Base-by-base conservation (phyloP, 2,113 vertebrate species). In the Festucalex cinctus region DNA sequence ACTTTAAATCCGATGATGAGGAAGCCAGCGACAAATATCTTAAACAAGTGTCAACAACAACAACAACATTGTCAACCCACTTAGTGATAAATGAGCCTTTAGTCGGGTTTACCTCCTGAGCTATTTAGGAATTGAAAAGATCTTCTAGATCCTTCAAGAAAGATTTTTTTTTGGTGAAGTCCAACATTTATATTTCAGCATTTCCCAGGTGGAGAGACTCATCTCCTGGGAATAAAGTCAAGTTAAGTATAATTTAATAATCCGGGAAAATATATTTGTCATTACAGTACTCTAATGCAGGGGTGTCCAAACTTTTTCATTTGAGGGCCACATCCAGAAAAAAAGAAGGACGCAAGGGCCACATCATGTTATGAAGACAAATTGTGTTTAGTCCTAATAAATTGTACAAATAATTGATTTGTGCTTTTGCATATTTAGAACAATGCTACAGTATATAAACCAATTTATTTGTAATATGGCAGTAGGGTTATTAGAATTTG, bases 1-100 rank as follows among this genome's bases (percentile, higher is more conserved):
- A 83, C 85, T 87, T 65, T 24, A 76, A 73, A 86, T 83, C 83
- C 72, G 79, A 83, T 83, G 78, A 86, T 81, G 78, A 78, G 43
- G 41, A 66, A 77, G 65, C 68, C 61, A 57, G 71, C 56, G 72
- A 78, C 75, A 81, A 73, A 80, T 80, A 77, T 71, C 28, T 66
- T 63, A 79, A 83, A 74, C 20, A 77, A 85, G 73, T 80, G 82
- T 87, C 75, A 86, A 77, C 81, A 84, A 74, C 80, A 84, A 74
- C 80, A 80, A 57, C 75, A 78, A 44, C 63, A 73, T 70, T 81
- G 82, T 83, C 67, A 85, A 66, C 2, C 39, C 10, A 64, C 53
- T 3, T 26, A 53, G 65, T 69, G 71, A 78, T 83, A 71, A 87
- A 89, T 74, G 72, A 60, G 26, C 51, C 63, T 82, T 88, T 71